Percentiles rank a stretch among this genome's conserved stretches.
phyloP scores from a whole-genome alignment of 1,140 invertebrate species.

The Venturia canescens region DNA sequence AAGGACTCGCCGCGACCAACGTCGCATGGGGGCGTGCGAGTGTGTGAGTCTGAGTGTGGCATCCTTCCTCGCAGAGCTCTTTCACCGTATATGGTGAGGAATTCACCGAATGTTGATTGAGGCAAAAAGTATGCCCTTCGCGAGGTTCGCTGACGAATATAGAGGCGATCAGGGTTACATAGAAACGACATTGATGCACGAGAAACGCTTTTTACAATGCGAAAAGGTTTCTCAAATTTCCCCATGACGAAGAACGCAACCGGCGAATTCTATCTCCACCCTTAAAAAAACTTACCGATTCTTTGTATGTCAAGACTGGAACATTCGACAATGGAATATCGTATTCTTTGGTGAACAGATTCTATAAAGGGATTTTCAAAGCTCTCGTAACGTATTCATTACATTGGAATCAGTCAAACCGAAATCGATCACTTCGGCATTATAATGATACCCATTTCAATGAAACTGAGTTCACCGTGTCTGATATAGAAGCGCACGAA shows the following conservation, averaged over 20 bases:
- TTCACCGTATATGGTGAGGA: slow-evolving; percentile 37
- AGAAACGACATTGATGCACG: slow-evolving; percentile 30
- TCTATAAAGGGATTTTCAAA: no score
- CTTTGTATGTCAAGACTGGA: no score
- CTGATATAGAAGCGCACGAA: no score
- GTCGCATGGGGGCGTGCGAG: not conserved
- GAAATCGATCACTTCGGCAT: no score
- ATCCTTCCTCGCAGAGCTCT: slow-evolving; percentile 4
- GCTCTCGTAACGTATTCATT: no score
- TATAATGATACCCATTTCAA: no score
- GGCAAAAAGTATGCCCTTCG: slow-evolving; percentile 43
- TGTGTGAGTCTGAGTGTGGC: not conserved
- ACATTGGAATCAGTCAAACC: no score
- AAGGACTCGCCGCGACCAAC: not conserved
- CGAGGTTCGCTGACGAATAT: not conserved
- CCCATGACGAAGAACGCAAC: not conserved
- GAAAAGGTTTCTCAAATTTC: slow-evolving; percentile 14
- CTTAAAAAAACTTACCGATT: not conserved
- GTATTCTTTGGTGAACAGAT: no score
- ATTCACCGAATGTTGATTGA: slow-evolving; percentile 44
- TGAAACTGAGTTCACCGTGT: no score
- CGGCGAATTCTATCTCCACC: not conserved
- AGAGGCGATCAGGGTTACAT: not conserved
- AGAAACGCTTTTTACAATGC: slow-evolving; percentile 12
- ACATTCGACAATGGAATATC: no score